Evolutionary conservation across 1,140 invertebrate species (phyloP).

Genomic region (Bradysia coprophila): DNA sequence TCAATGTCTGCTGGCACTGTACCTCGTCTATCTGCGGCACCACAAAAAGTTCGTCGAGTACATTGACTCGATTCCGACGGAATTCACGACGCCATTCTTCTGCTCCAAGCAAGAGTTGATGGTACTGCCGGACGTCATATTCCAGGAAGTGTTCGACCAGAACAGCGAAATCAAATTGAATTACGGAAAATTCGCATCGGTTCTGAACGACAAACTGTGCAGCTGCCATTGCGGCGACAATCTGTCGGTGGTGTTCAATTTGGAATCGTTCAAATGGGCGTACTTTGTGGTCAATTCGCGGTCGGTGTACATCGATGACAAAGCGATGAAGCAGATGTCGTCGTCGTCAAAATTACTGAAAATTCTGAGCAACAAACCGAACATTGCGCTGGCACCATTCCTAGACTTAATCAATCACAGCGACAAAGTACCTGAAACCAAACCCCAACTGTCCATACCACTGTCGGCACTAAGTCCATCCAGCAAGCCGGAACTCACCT

Average conservation of each 20-base stretch:
- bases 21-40: conserved; percentile 33
- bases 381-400: conserved; percentile 52
- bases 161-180: conserved; percentile 16
- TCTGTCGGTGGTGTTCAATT: conserved; percentile 23
- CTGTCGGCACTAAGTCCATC: conserved; percentile 10
- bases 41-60: conserved; percentile 28
- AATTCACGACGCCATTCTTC: conserved; percentile 31
- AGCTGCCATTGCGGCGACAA: conserved; percentile 17
- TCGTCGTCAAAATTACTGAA: conserved; percentile 9
- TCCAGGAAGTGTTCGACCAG: conserved; percentile 14
- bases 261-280: conserved; percentile 28
- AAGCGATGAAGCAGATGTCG: conserved; percentile 10
- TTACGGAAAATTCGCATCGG: conserved; percentile 11
- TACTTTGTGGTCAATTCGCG: conserved; percentile 63
- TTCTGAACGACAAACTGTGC: conserved; percentile 10
- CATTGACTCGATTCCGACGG: conserved; percentile 33
- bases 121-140: conserved; percentile 19
- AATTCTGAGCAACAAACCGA: conserved; percentile 28
- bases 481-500: conserved; percentile 22
- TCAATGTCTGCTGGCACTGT: conserved; percentile 37
- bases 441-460: conserved; percentile 21
- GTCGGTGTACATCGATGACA: conserved; percentile 32
- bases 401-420: conserved; percentile 66
- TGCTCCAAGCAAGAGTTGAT: conserved; percentile 23
- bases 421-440: conserved; percentile 25